Base-by-base conservation (phyloP, 2,113 vertebrate genomes). In the Probosciger aterrimus region DNA sequence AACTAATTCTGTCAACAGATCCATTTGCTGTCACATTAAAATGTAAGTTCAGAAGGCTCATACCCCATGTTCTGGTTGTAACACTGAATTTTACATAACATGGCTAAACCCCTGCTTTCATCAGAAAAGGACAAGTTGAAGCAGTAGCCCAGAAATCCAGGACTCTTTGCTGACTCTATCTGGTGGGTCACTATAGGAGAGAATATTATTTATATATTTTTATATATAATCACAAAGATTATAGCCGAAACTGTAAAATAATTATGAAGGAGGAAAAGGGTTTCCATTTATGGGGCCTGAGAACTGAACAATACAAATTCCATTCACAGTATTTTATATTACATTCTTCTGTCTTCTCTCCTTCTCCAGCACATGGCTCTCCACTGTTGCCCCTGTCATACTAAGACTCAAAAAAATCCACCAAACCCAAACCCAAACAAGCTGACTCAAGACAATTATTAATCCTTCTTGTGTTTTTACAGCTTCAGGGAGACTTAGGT, bases 41-140 rank as follows among this genome's bases (percentile, higher is more conserved):
- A 84, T 44, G 2, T 6, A 78, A 77, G 49, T 79, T 89, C 47
- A 83, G 33, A 39, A 8, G 8, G 79, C 69, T 88, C 53, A 46
- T n/a, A 52, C 6, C 12, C 25, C 4, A 0, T 43, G 76, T 71
- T 71, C 88, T 78, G 47, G n/a, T 68, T 89, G 43, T 85, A 60
- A 82, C 63, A 80, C 41, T 71, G 75, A 63, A 69, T 43, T 67
- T 76, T 69, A 47, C 18, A 63, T 46, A 83, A 49, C 60, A 49
- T 0, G 0, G 11, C 44, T 90, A 68, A 78, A 75, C 41, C 35
- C 63, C 35, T 39, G 47, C 90, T 94, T 94, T 95, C 44, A 63
- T 88, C 43, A 85, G 93, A 92, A 91, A n/a, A 93, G 94, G 52
- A 78, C 35, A 94, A 68, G 19, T 39, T 78, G 69, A 90, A 84